Conservation (phyloP, 2,113 vertebrate species). For the Sapayoa aenigma region DNA sequence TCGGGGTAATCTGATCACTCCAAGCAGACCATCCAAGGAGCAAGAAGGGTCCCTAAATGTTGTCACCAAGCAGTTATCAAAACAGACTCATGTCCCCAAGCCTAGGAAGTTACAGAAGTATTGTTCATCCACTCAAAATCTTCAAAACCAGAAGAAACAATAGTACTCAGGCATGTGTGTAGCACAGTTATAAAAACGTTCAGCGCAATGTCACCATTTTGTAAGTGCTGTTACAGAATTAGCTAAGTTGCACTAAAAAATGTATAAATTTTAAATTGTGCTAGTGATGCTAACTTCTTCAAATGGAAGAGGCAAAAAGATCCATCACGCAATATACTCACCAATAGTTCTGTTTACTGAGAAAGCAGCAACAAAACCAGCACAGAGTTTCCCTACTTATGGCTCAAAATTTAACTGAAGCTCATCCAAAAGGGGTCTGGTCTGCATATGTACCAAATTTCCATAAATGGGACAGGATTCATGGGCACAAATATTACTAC, state of each 20-base stretch:
- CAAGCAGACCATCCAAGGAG: background rate
- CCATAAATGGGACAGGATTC: background rate
- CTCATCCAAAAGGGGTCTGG: background rate
- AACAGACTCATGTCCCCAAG: background rate
- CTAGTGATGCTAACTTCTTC: background rate
- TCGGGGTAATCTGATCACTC: background rate
- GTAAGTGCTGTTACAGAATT: background rate
- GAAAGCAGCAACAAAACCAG: background rate
- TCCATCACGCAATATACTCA: background rate
- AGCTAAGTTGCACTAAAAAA: background rate
- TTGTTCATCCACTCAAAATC: background rate
- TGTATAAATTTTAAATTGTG: background rate
- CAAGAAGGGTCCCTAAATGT: background rate
- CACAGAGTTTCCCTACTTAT: background rate
- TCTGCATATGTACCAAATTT: background rate
- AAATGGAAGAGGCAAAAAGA: background rate
- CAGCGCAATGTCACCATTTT: background rate
- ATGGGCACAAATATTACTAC: background rate
- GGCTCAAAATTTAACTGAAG: background rate
- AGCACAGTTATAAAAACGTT: background rate
- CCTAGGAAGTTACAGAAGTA: background rate
- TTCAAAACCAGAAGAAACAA: background rate
- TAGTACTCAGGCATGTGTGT: background rate
- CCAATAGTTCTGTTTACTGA: background rate
- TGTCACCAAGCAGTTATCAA: background rate